Evolutionary conservation across 2,113 vertebrate species (phyloP), one percentile per base, ranked within the genome.

Genomic region (Muntiacus reevesi): DNA sequence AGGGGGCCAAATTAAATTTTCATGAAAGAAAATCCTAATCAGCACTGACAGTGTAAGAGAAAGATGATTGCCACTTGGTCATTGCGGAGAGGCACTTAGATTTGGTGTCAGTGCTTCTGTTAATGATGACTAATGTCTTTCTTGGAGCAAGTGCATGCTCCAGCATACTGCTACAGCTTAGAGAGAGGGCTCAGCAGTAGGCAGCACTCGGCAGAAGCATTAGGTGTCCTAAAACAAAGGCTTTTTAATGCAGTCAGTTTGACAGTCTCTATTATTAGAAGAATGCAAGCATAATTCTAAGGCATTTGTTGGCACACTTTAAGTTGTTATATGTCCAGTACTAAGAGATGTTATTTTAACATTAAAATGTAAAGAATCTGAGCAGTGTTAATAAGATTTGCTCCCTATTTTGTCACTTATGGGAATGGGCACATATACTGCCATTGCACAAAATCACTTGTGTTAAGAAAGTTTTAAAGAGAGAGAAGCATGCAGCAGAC

Each of bases 91-190:
- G 99, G 99, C 99, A 99, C 99, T 99, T 99, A 99, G 99, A 99
- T 98, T 99, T 98, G 98, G 99, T 99, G 99, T 99, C 99, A 99
- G 98, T 99, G 98, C 98, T 99, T 98, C 99, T 98, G 98, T 99
- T 99, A 99, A 99, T 99, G 99, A 99, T 99, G 99, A 99, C 99
- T 99, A 99, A 99, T 99, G 99, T 99, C 99, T 99, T 99, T 98
- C 98, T 99, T 83, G 94, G 98, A 99, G 98, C 98, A 99, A 99
- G 98, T 97, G 98, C 98, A 98, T 98, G 98, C 98, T 99, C 98
- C 97, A 81, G 98, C 98, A 96, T 98, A 94, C 98, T 98, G 98
- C 98, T 92, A 36, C 96, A 95, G 98, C 83, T 95, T 60, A 85
- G 97, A 94, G 91, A 81, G n/a, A 6, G 2, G 86, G 76, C 88